These are phyloP conservation scores for Manis pentadactyla DNA, from an alignment of 2,797 vertebrate species.

Conservation along the genomic window DNA sequence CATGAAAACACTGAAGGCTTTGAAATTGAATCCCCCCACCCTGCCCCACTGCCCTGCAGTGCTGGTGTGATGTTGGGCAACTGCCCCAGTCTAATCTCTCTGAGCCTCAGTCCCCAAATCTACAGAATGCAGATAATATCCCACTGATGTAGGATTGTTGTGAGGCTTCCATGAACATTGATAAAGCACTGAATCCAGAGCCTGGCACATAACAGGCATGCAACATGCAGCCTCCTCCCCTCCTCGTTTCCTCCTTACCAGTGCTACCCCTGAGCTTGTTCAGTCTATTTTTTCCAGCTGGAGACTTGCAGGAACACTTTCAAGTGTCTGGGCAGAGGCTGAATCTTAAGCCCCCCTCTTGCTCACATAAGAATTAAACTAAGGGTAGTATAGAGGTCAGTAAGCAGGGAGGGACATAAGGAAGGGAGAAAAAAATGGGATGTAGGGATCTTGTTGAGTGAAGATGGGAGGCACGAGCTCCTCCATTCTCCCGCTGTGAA, in stretches of 20 bases:
- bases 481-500: neutral
- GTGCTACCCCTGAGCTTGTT: neutral
- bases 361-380: neutral
- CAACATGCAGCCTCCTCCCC: neutral
- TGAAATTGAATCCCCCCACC: neutral
- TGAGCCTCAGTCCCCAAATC: neutral
- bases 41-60: neutral
- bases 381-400: neutral
- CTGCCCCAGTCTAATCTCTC: neutral
- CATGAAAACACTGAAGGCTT: neutral
- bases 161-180: neutral
- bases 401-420: neutral
- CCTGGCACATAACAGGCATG: neutral
- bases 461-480: neutral
- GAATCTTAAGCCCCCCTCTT: neutral
- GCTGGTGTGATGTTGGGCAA: neutral
- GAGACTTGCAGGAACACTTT: neutral
- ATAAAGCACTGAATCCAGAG: neutral
- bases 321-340: neutral
- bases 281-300: neutral
- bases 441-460: neutral
- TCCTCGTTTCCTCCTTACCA: fast-evolving
- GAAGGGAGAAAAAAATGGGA: neutral
- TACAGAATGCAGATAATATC: neutral
- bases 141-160: neutral